These are phyloP conservation scores for Pterocles gutturalis DNA, from an alignment of 2,113 vertebrate genomes.

Conservation along the genomic window DNA sequence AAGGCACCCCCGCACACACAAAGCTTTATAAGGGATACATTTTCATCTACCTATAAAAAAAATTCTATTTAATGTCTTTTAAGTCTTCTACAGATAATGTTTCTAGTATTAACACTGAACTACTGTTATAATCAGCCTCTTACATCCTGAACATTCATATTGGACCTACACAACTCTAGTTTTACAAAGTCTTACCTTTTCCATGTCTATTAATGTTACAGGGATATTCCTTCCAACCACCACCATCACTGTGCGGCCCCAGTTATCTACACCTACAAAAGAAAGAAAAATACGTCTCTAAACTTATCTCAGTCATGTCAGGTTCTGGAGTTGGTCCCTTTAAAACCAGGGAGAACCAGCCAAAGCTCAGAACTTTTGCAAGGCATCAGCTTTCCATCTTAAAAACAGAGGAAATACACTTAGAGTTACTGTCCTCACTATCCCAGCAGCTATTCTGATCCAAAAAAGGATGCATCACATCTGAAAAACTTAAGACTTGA, in stretches of 20 bases:
- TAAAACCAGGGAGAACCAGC: background rate
- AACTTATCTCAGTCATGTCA: background rate
- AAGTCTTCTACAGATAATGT: background rate
- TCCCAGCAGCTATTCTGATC: background rate
- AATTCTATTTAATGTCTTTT: background rate
- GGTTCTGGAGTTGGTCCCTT: background rate
- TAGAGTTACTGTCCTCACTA: background rate
- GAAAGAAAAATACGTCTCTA: background rate
- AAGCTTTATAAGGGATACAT: background rate
- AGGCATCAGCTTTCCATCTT: background rate
- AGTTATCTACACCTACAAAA: conserved; percentile 89
- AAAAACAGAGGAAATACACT: background rate
- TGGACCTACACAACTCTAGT: background rate
- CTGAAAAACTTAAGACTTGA: background rate
- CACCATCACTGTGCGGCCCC: conserved; percentile 93
- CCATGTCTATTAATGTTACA: conserved; percentile 91
- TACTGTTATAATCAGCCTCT: background rate
- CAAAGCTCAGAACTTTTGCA: background rate
- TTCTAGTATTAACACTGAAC: background rate
- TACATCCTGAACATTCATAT: background rate
- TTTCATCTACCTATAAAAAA: background rate
- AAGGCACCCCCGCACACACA: background rate
- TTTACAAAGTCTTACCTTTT: conserved; percentile 86
- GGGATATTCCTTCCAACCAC: conserved; percentile 97
- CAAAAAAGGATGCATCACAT: background rate